These are phyloP conservation scores for Vannuccia rotundouncinata DNA, from an alignment of 2,888 invertebrate species.

Conservation along the genomic window DNA sequence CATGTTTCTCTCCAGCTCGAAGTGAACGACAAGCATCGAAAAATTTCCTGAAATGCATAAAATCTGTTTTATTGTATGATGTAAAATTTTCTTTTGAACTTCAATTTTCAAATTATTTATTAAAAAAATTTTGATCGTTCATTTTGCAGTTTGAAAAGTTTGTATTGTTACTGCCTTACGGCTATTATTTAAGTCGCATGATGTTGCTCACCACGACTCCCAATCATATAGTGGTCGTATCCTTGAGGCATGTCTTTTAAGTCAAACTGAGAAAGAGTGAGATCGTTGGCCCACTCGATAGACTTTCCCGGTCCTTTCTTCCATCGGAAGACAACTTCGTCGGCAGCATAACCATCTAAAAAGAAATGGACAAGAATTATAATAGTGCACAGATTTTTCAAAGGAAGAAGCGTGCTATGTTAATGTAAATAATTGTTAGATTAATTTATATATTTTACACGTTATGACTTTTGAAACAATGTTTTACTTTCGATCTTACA, in stretches of 20 bases:
- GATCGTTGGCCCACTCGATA: constrained; percentile 77
- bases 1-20: constrained; percentile 79
- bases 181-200: no score
- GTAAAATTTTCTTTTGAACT: background rate
- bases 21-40: constrained; percentile 69
- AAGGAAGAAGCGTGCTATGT: no score
- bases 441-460: no score
- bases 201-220: constrained; percentile 2
- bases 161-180: no score
- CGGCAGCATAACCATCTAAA: constrained; percentile 78
- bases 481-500: no score
- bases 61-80: background rate
- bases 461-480: no score
- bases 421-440: no score
- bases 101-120: background rate
- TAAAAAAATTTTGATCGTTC: no score
- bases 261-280: constrained; percentile 85
- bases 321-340: constrained; percentile 80
- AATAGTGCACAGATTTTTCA: background rate
- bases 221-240: constrained; percentile 13
- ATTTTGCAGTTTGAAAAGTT: no score
- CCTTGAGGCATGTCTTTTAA: constrained; percentile 54
- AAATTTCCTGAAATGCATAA: constrained; percentile 37
- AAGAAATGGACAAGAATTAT: constrained; percentile 40
- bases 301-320: constrained; percentile 59